A percentile compares a stretch with the other conserved stretches of the same genome.
phyloP scores from a whole-genome alignment of 2,797 vertebrate genomes.

The Phoeniculus purpureus region DNA sequence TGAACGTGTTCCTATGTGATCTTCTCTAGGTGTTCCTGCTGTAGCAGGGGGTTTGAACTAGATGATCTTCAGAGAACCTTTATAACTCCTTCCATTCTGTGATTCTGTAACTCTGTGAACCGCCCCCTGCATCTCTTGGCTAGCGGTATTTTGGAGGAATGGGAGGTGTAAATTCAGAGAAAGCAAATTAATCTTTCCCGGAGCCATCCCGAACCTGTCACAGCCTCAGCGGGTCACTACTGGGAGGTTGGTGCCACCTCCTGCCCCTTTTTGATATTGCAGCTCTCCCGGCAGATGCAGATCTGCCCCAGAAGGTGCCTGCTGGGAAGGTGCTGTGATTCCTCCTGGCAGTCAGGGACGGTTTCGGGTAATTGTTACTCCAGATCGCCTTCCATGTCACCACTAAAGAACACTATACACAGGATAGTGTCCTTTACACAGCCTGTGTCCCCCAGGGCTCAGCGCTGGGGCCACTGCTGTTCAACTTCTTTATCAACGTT shows the following conservation, averaged over 20 bases:
- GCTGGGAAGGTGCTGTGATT: neutral
- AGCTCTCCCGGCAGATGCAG: neutral
- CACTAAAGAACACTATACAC: neutral
- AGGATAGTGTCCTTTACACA: neutral
- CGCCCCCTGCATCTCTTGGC: neutral
- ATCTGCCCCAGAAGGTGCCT: neutral
- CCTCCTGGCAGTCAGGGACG: fast-evolving
- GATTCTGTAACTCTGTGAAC: too few species aligned
- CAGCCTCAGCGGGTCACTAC: neutral
- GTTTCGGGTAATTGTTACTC: fast-evolving
- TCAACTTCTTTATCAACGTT: too few species aligned
- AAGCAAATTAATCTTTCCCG: fast-evolving
- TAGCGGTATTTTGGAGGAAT: fast-evolving
- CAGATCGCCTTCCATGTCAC: neutral
- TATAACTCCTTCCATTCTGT: too few species aligned
- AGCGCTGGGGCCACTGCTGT: too few species aligned
- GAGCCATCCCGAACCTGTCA: neutral
- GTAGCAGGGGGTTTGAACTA: too few species aligned
- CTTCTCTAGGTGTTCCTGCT: too few species aligned
- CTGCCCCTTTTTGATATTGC: neutral
- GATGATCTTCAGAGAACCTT: too few species aligned
- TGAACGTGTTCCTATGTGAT: too few species aligned
- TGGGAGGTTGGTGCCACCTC: slow-evolving; percentile 32
- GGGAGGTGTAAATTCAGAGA: neutral
- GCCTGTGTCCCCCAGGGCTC: too few species aligned